Evolutionary conservation across 2,888 invertebrate species (phyloP), one percentile per base, ranked within the genome.

Genomic region (Xanthostigma xanthostigma): DNA sequence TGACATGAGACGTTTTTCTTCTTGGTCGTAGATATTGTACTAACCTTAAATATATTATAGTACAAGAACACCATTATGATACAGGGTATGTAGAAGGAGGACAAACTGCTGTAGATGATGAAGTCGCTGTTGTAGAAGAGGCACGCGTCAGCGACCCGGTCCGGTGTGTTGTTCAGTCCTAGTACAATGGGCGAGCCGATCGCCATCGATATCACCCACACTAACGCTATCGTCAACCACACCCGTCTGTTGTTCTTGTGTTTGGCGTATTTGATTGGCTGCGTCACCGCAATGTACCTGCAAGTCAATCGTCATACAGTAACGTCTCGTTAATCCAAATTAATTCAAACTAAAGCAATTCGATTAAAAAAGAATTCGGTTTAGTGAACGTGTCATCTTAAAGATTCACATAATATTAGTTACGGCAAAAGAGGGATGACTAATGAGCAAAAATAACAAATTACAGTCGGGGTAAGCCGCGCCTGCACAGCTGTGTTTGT

Each of bases 201-300:
- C 52, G 92, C 90, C 1, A 87, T 85, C 50, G 90, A 90, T 65
- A 97, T 88, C 57, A 90, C 79, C 98, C 98, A 98, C 46, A 95
- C 95, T 54, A 95, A 73, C 39, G 85, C 83, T 61, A 99, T 93
- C 58, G 95, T 97, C 66, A 94, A 71, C 81, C 90, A 90, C 42
- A 96, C 93, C 52, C 97, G 81, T 47, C 83, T 77, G 71, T 88
- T 92, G 76, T 93, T 96, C 75, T 94, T 93, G 76, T 96, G 95
- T 65, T 94, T 93, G 51, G 96, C 94, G 73, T 98, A 98, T 70
- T 96, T 93, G 66, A 98, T 96, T 61, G 98, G 98, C 67, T 92
- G 89, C 43, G 96, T 97, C 58, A 98, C 97, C 54, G 98, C 98
- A 61, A 97, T 95, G 69, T 94, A 98, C 76, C 97, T 97, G 79